A percentile compares a stretch with the other conserved stretches of the same genome.
These are phyloP conservation scores for Cantharis rufa DNA, from an alignment of 2,888 invertebrate species.

Conservation along the genomic window DNA sequence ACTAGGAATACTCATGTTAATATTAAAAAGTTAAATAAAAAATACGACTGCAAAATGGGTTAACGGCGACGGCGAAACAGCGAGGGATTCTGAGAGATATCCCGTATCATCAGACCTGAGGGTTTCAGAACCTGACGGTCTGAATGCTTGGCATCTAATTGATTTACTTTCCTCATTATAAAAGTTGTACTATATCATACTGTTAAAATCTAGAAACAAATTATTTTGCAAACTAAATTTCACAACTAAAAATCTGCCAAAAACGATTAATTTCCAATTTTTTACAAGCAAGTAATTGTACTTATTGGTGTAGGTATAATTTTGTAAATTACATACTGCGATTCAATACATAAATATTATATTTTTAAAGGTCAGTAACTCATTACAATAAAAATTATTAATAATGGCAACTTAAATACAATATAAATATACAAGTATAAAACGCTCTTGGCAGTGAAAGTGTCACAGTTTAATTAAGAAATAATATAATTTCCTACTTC, in stretches of 20 bases:
- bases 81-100: no score
- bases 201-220: no score
- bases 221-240: background rate
- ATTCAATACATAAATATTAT: background rate
- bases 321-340: background rate
- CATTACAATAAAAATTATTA: background rate
- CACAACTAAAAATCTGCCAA: background rate
- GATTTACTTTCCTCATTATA: no score
- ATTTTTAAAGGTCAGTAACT: background rate
- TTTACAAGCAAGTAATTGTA: background rate
- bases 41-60: no score
- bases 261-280: background rate
- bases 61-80: no score
- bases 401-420: background rate
- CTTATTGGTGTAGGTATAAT: background rate
- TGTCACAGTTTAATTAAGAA: background rate
- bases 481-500: background rate
- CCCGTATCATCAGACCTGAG: no score
- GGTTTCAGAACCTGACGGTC: no score
- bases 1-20: no score
- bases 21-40: no score
- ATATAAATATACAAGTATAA: background rate
- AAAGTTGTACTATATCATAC: no score
- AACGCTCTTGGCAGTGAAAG: background rate
- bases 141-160: no score